Percentiles rank a stretch among this genome's conserved stretches.
phyloP scores from a whole-genome alignment of 1,140 invertebrate genomes.

The Aphaenogaster rudis region DNA sequence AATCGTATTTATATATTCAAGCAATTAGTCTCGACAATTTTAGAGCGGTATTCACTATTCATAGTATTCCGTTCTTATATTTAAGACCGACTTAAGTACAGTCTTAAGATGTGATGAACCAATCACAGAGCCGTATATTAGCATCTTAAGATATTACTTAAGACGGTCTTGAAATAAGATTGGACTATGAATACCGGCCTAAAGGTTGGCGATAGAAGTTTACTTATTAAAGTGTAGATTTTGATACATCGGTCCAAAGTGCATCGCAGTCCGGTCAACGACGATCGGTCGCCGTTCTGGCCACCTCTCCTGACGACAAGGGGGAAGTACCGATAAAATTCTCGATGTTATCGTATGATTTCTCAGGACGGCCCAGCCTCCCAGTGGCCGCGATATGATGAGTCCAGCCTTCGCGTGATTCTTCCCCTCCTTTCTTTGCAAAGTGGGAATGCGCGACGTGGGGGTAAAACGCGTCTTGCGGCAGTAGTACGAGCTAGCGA shows the following conservation, averaged over 20 bases:
- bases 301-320: constrained; percentile 65
- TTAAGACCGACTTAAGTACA: no score
- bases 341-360: constrained; percentile 75
- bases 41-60: no score
- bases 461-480: constrained; percentile 8
- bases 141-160: no score
- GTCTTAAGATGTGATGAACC: no score
- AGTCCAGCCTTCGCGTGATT: constrained; percentile 38
- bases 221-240: not conserved
- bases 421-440: constrained; percentile 32
- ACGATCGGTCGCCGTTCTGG: constrained; percentile 42
- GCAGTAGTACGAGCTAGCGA: not conserved
- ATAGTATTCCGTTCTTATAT: no score
- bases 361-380: constrained; percentile 73
- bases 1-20: not conserved
- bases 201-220: not conserved
- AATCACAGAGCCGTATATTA: no score
- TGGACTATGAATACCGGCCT: no score
- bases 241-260: not conserved
- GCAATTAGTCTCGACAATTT: not conserved
- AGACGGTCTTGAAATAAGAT: no score
- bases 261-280: not conserved
- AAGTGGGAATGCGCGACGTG: constrained; percentile 29
- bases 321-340: constrained; percentile 68
- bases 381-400: constrained; percentile 62